Evolutionary conservation across 2,888 invertebrate species (phyloP), one percentile per base, ranked within the genome.

Genomic region (Strigamia transsilvanica): DNA sequence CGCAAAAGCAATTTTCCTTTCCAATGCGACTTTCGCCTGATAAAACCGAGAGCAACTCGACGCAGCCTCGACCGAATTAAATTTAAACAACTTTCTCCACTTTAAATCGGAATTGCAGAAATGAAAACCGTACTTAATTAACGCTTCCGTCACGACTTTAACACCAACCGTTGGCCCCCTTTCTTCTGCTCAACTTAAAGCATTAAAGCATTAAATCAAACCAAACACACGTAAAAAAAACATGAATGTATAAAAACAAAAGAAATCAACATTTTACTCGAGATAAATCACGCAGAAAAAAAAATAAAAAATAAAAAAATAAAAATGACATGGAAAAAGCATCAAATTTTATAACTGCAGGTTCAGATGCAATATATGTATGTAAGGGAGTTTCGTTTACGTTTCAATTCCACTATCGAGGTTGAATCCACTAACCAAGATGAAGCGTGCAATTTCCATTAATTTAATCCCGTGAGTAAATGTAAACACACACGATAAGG

Each of bases 71-170:
- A 15, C 18, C 18, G 56, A 56, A 56, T 56, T 56, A 56, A 56
- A n/a, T 56, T 56, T 56, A 56, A 56, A 56, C 56, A 51, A 51
- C 51, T 51, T 56, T n/a, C 56, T n/a, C 56, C 56, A 56, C 56
- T 56, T 56, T 56, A 56, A 56, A 21, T 56, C 56, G 4, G 18
- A 56, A 18, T 56, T 56, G 15, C 18, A 21, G 18, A 56, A 56
- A 46, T 46, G 46, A 13, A 42, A 46, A 13, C 46, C 46, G 1
- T 46, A 18, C 56, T 56, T 56, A 56, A 56, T 56, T 56, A 56
- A 56, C 56, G 6, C 38, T 38, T 38, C 38, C 38, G 10, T 7
- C 38, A 38, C 56, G 18, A 5, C 56, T 56, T 56, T 56, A n/a
- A 51, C 2, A 51, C 15, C 13, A 46, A 46, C 46, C 10, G 10